Conservation (phyloP, 2,113 vertebrate genomes). For the Polypterus senegalus region DNA sequence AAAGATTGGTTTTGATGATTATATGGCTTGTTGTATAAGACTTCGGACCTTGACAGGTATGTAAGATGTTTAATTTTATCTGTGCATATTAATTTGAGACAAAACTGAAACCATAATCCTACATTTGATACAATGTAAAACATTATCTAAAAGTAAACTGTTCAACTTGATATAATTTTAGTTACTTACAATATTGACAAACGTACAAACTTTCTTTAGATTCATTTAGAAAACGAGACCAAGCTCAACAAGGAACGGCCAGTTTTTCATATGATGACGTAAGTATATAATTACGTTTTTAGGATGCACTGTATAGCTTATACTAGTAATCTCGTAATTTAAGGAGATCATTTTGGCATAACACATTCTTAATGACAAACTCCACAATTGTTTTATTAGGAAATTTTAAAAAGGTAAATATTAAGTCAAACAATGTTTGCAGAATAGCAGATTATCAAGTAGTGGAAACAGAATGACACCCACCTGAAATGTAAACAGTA, state of each 20-base stretch:
- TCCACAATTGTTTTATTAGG: too few species aligned
- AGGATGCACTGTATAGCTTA: too few species aligned
- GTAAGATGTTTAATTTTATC: conserved; percentile 11
- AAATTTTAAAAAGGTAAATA: too few species aligned
- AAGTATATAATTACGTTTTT: conserved; percentile 37
- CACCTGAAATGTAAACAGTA: too few species aligned
- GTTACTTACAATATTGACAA: not conserved
- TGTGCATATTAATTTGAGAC: not conserved
- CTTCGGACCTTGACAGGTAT: conserved; percentile 77
- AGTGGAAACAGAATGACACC: too few species aligned
- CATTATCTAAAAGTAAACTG: not conserved
- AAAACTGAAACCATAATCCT: not conserved
- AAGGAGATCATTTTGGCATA: too few species aligned
- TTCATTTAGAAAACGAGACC: conserved; percentile 72
- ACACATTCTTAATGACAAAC: too few species aligned
- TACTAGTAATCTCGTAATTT: too few species aligned
- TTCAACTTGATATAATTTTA: too few species aligned
- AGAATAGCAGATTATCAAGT: too few species aligned
- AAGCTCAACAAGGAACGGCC: conserved; percentile 60
- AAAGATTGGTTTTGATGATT: conserved; percentile 82
- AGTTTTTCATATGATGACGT: conserved; percentile 87
- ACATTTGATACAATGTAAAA: not conserved
- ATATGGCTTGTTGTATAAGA: conserved; percentile 76
- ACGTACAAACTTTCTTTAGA: conserved; percentile 45
- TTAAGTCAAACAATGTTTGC: too few species aligned